Percentiles rank a stretch among this genome's conserved stretches.
Evolutionary conservation across 2,888 invertebrate species (phyloP).

Genomic region (Argyra leucocephala): DNA sequence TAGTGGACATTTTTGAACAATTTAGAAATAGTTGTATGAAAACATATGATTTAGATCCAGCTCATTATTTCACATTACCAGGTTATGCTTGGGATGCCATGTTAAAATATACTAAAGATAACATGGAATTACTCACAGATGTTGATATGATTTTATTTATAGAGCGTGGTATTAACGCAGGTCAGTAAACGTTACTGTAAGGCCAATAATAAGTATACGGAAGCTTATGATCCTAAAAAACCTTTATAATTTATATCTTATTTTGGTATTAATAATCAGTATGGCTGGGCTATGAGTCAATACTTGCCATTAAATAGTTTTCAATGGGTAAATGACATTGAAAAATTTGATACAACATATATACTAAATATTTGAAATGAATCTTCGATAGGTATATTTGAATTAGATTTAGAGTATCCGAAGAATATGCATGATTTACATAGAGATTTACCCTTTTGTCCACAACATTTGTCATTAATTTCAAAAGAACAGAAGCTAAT

Average conservation of each 20-base stretch:
- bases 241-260: conserved; percentile 15
- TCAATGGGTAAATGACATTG: conserved; percentile 22
- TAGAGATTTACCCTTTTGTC: conserved; percentile 29
- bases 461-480: conserved; percentile 24
- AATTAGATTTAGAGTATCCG: conserved; percentile 27
- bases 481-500: conserved; percentile 26
- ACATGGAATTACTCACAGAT: conserved; percentile 17
- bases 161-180: conserved; percentile 11
- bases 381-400: conserved; percentile 25
- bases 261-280: conserved; percentile 23
- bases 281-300: conserved; percentile 22
- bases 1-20: conserved; percentile 30
- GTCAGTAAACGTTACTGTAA: background rate
- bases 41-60: conserved; percentile 26
- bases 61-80: conserved; percentile 29
- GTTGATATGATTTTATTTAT: conserved; percentile 15
- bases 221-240: background rate
- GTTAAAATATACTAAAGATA: conserved; percentile 26
- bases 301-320: conserved; percentile 24
- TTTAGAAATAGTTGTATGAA: conserved; percentile 12
- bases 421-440: conserved; percentile 27
- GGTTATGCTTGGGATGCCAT: conserved; percentile 29
- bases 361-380: conserved; percentile 15
- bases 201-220: conserved; percentile 14
- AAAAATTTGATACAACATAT: conserved; percentile 19